Evolutionary conservation across 2,113 vertebrate genomes (phyloP), one percentile per base, ranked within the genome.

Genomic region (Climacteris rufus): DNA sequence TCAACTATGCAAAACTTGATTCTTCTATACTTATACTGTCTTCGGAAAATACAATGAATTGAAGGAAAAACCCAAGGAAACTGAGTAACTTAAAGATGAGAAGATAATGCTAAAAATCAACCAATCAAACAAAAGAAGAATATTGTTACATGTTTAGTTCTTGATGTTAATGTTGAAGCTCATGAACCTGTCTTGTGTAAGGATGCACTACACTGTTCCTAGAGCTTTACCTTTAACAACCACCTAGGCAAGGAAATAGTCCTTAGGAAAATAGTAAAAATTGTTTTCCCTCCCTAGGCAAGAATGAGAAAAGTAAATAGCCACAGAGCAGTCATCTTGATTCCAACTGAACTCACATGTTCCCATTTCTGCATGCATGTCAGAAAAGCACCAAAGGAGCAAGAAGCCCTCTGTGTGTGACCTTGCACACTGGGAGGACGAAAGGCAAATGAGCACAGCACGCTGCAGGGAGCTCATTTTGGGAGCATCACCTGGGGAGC

Each of bases 341-440:
- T 81, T 89, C 72, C 72, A 50, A 65, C 21, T 91, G 77, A 81
- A 87, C 69, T 84, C 87, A 64, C 13, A 44, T 2, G 24, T 77
- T 89, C 69, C 65, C 33, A 10, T 63, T 87, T 59, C 85, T 45
- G 60, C 50, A 81, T 0, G 0, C 39, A 9, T 13, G 23, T 16
- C 61, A 69, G 15, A 22, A 42, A 74, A 83, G 16, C 71, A 69
- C 9, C 0, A 0, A 52, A 47, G 50, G 11, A 83, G 40, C 2
- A 2, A 86, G n/a, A 65, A 57, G 39, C 28, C 18, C 60, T 68
- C 37, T 13, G 16, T 2, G 28, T 35, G 54, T 80, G 76, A 56
- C 71, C 59, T 50, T 63, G 68, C 17, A 7, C 3, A 13, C 9
- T 1, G 16, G 31, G 17, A 68, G 40, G 28, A 24, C 0, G 0